Evolutionary conservation across 2,113 vertebrate species (phyloP), one percentile per base, ranked within the genome.

Genomic region (Spea bombifrons): DNA sequence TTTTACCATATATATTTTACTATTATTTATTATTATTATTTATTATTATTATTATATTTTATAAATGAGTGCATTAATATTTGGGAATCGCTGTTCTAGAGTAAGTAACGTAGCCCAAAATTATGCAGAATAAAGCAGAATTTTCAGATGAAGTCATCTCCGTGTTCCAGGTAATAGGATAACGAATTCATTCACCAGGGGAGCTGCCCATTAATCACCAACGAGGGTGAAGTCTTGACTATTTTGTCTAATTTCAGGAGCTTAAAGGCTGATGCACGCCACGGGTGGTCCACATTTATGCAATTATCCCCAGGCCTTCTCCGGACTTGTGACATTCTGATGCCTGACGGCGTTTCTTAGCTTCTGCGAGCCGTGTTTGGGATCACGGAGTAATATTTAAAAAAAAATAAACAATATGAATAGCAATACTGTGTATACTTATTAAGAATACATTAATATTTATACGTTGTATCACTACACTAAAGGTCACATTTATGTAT

Each of bases 191-290:
- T 85, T 83, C 89, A 89, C 87, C 0, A 44, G 85, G 49, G 88
- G 88, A 85, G 1, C 81, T 67, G 17, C 75, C 75, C 90, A 93
- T 92, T 91, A 88, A 92, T 93, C 92, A 93, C 76, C 76, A 78
- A 46, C 44, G 71, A 82, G 76, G 82, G 68, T 84, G 86, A 90
- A 83, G 89, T 87, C 82, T 44, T 84, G 82, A 85, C 75, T 43
- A 89, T 90, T 88, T 90, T 86, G 89, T 88, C 88, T 86, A 47
- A 86, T 86, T 86, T 81, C 84, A 83, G 10, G 0, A 83, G 0
- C 83, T 90, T 91, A 90, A 84, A 81, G 81, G 75, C 57, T 86
- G 87, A 87, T 85, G 79, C 66, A 80, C 85, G 67, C 82, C 74
- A 83, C 0, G 87, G 87, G 87, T 87, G 89, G 89, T 90, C 87